These are phyloP conservation scores for Lasioglossum marginatum DNA, from an alignment of 2,888 invertebrate genomes.

Conservation along the genomic window DNA sequence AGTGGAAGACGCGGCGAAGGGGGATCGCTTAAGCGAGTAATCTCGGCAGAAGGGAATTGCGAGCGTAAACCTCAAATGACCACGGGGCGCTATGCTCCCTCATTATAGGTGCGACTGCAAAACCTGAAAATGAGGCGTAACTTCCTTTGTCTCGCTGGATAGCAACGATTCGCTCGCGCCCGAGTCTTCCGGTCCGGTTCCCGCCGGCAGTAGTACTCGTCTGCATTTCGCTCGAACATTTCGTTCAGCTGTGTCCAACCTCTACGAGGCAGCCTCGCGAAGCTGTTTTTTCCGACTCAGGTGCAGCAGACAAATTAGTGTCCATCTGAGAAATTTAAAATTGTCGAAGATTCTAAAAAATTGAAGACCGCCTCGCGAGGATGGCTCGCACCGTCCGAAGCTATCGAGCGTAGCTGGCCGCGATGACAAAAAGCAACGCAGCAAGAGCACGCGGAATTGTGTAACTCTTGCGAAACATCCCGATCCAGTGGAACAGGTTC, in stretches of 20 bases:
- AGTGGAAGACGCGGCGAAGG: conserved; percentile 31
- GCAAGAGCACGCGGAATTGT: conserved; percentile 30
- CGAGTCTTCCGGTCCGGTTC: conserved; percentile 54
- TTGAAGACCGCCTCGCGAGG: neutral
- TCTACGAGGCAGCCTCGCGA: neutral
- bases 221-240: conserved; percentile 22
- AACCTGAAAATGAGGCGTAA: conserved; percentile 54
- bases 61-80: conserved; percentile 54
- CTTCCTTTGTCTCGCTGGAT: conserved; percentile 51
- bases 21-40: conserved; percentile 56
- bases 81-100: conserved; percentile 40
- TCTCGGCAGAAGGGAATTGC: conserved; percentile 54
- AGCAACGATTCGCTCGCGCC: conserved; percentile 21
- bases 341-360: too few species aligned
- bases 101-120: conserved; percentile 57
- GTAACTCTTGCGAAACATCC: conserved; percentile 37
- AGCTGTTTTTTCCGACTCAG: neutral
- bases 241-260: conserved; percentile 19
- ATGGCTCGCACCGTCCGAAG: neutral
- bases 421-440: neutral
- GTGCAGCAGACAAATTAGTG: too few species aligned
- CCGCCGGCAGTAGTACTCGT: conserved; percentile 32
- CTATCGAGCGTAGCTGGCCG: neutral
- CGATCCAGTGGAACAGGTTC: conserved; percentile 38
- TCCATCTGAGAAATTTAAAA: too few species aligned